Base-by-base conservation (phyloP, 2,797 vertebrate species). In the Hoplostethus atlanticus region DNA sequence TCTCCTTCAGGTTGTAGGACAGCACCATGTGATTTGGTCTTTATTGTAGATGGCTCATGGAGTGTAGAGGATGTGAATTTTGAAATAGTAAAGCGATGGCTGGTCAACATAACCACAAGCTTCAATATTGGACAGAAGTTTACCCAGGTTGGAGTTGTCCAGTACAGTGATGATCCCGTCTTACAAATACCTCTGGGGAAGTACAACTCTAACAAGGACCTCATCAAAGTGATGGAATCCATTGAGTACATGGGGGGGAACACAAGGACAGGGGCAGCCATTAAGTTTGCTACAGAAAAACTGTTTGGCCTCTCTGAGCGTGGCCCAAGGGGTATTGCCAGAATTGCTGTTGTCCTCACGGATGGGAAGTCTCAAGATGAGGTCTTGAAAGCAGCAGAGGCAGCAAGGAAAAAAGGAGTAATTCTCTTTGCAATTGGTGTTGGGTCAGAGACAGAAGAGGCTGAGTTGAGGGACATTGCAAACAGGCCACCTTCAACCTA, bases 361-460 rank as follows among this genome's bases (percentile, higher is more conserved):
- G 98, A 99, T 59, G 98, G 98, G 7, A 99, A 98, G 84, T 98
- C 98, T 51, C 98, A 99, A 93, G 98, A 99, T 86, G 96, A 96
- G 77, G 98, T 99, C 63, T 89, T 95, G 89, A 95, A 96, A 34
- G 93, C 95, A 40, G 97, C 98, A 28, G 96, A 98, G 84, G 96
- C 93, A 68, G 97, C 97, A 25, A 96, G 97, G 80, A 97, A 95
- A 87, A 98, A 95, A 84, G 95, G 96, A 81, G 95, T 99, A 62
- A 99, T 96, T 64, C 82, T 99, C 58, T 98, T 99, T 89, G 98
- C 98, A 53, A 99, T 99, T 61, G 98, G 98, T 10, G 97, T 99
- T 80, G 97, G 98, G 59, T 91, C 95, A 17, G 96, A 95, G 91
- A 97, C 96, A 17, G 97, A 98, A 85, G 96, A 94, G n/a, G 86